Evolutionary conservation across 2,113 vertebrate species (phyloP).

Genomic region (Abramis brama): DNA sequence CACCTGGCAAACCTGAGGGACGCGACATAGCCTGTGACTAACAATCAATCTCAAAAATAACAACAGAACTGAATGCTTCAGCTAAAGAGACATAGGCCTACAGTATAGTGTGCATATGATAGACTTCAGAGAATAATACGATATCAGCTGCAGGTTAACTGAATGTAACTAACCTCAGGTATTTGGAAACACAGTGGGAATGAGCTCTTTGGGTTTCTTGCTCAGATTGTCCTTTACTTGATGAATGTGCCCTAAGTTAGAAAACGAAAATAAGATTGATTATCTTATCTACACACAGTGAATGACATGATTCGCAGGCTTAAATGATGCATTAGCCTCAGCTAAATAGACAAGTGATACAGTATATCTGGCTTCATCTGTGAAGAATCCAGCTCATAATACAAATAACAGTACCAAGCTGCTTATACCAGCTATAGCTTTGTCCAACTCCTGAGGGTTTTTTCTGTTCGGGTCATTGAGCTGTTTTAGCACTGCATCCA

Average conservation of each 20-base stretch:
- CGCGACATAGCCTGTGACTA: not conserved
- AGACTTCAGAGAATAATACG: not conserved
- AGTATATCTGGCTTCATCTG: not conserved
- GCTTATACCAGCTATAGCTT: slow-evolving; percentile 67
- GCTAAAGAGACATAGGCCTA: no score
- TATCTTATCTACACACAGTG: not conserved
- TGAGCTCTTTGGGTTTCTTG: slow-evolving; percentile 65
- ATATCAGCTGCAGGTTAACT: not conserved
- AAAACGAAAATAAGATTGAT: not conserved
- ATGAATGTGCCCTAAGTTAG: slow-evolving; percentile 67
- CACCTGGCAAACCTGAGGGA: slow-evolving; percentile 75
- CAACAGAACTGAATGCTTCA: no score
- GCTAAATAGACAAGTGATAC: not conserved
- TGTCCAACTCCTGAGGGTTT: slow-evolving; percentile 74
- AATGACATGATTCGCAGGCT: not conserved
- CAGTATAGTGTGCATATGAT: not conserved
- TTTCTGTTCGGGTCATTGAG: slow-evolving; percentile 70
- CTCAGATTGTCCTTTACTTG: slow-evolving; percentile 73
- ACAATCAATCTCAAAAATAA: no score
- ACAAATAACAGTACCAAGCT: not conserved
- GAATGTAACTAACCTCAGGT: slow-evolving; percentile 68
- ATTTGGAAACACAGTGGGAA: slow-evolving; percentile 73
- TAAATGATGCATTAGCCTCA: not conserved
- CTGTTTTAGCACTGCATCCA: slow-evolving; percentile 68
- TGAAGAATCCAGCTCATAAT: not conserved